Evolutionary conservation across 1,140 invertebrate species (phyloP).

Genomic region (Tetramorium parvispinum): DNA sequence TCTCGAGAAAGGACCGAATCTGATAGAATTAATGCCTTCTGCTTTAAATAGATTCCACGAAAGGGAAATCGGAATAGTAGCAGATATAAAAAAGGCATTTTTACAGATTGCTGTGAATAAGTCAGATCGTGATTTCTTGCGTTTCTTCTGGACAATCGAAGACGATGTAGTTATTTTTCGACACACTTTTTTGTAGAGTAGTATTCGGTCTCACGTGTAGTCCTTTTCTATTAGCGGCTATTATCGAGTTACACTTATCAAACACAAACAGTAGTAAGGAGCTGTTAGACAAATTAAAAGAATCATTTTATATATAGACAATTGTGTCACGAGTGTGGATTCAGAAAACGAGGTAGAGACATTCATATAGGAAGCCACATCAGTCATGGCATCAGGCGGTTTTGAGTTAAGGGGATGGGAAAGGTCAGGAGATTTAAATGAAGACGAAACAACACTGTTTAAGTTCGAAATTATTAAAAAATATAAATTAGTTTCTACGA

Average conservation of each 20-base stretch:
- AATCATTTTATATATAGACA: slow-evolving; percentile 67
- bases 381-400: not conserved
- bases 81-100: slow-evolving; percentile 83
- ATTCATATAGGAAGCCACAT: slow-evolving; percentile 33
- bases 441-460: not conserved
- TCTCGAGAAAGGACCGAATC: slow-evolving; percentile 76
- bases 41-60: slow-evolving; percentile 76
- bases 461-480: too few relatives aligned
- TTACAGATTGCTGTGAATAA: slow-evolving; percentile 78
- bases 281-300: not conserved
- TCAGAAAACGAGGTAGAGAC: slow-evolving; percentile 25
- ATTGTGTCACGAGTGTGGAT: slow-evolving; percentile 61
- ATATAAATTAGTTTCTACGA: too few relatives aligned
- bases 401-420: slow-evolving; percentile 58
- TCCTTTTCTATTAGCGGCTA: slow-evolving; percentile 78
- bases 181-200: slow-evolving; percentile 76
- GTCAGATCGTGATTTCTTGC: slow-evolving; percentile 74
- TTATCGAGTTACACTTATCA: slow-evolving; percentile 61
- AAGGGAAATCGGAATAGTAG: slow-evolving; percentile 55
- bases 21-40: slow-evolving; percentile 80
- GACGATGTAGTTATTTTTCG: slow-evolving; percentile 64
- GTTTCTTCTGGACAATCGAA: slow-evolving; percentile 78
- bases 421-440: not conserved
- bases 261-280: not conserved
- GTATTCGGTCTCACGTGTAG: slow-evolving; percentile 76